A percentile compares a stretch with the other conserved stretches of the same genome.
Evolutionary conservation across 2,888 invertebrate species (phyloP).

Genomic region (Phragmatobia fuliginosa): DNA sequence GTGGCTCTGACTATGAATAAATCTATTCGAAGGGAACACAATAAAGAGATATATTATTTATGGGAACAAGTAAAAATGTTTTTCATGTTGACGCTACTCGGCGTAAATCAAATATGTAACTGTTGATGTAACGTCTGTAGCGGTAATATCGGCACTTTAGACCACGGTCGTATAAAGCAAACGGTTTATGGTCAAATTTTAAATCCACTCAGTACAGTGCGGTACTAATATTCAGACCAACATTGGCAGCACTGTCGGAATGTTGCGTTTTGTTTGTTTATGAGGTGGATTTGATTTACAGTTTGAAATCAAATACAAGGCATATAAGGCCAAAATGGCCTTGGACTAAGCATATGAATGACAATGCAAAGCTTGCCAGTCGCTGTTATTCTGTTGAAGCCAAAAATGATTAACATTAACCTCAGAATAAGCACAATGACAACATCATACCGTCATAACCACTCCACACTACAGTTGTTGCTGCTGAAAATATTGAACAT

Average conservation of each 20-base stretch:
- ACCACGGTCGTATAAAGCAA: neutral
- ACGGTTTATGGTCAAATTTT: conserved; percentile 1
- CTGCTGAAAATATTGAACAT: no score
- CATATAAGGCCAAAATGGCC: no score
- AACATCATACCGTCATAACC: no score
- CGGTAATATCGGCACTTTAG: conserved; percentile 31
- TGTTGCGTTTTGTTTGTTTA: neutral
- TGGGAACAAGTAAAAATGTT: conserved; percentile 61
- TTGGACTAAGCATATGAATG: no score
- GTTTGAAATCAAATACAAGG: neutral
- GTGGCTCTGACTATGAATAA: conserved; percentile 58
- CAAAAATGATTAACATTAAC: no score
- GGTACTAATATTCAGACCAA: neutral
- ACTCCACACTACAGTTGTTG: no score
- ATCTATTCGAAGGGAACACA: conserved; percentile 56
- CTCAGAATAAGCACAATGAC: no score
- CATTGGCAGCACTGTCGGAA: neutral
- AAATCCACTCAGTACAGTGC: neutral
- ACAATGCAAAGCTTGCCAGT: no score
- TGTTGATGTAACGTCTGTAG: conserved; percentile 48
- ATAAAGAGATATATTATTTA: conserved; percentile 64
- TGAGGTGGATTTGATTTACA: neutral
- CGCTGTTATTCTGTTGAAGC: no score
- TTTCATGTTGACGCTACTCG: conserved; percentile 59
- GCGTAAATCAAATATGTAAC: conserved; percentile 57